These are phyloP conservation scores for Petaurus breviceps DNA, from an alignment of 2,113 vertebrate genomes.

Conservation along the genomic window DNA sequence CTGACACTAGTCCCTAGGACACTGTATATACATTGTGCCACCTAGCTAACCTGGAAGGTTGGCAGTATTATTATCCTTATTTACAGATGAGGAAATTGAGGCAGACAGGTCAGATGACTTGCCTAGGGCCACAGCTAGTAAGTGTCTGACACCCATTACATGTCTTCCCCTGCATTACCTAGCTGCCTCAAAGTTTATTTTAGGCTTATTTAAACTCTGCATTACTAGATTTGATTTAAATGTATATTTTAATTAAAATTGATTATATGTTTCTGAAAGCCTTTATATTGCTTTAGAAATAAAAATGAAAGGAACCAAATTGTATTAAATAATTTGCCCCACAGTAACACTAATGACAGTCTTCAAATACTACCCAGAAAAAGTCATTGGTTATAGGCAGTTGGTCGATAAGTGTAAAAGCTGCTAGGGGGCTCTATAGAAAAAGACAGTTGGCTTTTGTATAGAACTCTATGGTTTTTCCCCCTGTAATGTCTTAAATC, in stretches of 20 bases:
- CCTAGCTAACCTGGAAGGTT: not conserved
- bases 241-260: not conserved
- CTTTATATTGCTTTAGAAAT: slow-evolving; percentile 17
- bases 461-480: not conserved
- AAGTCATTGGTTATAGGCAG: not conserved
- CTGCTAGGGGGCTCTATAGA: slow-evolving; percentile 73
- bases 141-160: not conserved
- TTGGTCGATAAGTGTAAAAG: not conserved
- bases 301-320: not conserved
- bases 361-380: not conserved
- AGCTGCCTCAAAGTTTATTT: not conserved
- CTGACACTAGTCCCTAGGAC: not conserved
- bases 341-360: not conserved
- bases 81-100: not conserved
- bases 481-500: slow-evolving; percentile 34
- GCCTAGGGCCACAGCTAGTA: not conserved
- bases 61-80: not conserved
- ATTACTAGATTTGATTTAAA: slow-evolving; percentile 8
- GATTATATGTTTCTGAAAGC: not conserved
- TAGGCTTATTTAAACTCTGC: not conserved
- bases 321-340: not conserved
- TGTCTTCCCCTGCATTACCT: not conserved
- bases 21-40: not conserved
- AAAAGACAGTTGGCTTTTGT: not conserved
- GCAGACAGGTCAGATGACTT: not conserved